Evolutionary conservation across 2,113 vertebrate species (phyloP).

Genomic region (Glaucidium brasilianum): DNA sequence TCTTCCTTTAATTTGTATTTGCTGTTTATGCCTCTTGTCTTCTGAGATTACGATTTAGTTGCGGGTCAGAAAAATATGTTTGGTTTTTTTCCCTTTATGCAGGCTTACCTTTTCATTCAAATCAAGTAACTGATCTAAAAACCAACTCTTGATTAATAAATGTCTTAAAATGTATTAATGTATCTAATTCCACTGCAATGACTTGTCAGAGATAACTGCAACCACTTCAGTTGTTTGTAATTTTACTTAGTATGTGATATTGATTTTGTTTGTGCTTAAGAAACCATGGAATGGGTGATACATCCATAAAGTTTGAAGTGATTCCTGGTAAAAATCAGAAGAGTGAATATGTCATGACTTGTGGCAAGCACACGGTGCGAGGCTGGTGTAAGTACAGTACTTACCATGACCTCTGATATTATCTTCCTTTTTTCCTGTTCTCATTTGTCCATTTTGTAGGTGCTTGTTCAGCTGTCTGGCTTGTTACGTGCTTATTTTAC

Average conservation of each 20-base stretch:
- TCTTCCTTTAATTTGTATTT: background rate
- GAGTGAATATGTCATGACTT: constrained; percentile 99
- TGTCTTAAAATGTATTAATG: background rate
- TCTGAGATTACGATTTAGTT: background rate
- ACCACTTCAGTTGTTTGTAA: background rate
- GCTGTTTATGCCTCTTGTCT: background rate
- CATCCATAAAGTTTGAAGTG: constrained; percentile 98
- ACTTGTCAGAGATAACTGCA: background rate
- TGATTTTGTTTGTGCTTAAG: constrained; percentile 70
- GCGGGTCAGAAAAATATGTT: background rate
- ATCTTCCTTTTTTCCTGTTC: background rate
- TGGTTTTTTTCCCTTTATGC: background rate
- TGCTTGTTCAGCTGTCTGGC: background rate
- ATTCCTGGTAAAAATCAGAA: constrained; percentile 99
- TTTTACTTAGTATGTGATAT: background rate
- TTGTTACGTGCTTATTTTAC: background rate
- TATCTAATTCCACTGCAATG: background rate
- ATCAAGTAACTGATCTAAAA: background rate
- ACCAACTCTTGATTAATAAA: background rate
- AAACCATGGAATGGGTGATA: constrained; percentile 99
- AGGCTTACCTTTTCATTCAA: background rate
- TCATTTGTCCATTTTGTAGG: background rate
- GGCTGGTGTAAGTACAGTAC: constrained; percentile 93
- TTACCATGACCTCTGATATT: background rate
- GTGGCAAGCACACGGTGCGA: constrained; percentile 95